A percentile compares a stretch with the other conserved stretches of the same genome.
Evolutionary conservation across 2,113 vertebrate species (phyloP).

Genomic region (Crotalus tigris): DNA sequence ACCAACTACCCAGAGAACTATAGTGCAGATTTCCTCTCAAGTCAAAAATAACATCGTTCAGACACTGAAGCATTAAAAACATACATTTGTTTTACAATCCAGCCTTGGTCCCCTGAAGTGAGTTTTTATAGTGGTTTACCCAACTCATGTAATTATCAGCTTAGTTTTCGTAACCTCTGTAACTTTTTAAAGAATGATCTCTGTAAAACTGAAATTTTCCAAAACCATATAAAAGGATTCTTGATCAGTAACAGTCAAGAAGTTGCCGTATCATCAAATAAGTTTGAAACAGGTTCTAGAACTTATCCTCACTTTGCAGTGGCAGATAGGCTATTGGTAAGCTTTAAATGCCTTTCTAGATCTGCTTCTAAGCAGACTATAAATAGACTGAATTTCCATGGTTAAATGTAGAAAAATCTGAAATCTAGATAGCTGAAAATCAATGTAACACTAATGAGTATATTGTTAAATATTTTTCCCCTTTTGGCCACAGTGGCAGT

Average conservation of each 20-base stretch:
- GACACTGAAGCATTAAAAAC: not conserved
- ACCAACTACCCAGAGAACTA: not conserved
- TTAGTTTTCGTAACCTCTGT: not conserved
- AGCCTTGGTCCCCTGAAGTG: not conserved
- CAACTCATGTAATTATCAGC: not conserved
- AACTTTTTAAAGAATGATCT: not conserved
- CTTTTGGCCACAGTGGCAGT: not conserved
- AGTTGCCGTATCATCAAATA: not conserved
- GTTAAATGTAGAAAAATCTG: not conserved
- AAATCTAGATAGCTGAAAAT: not conserved
- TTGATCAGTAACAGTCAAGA: not conserved
- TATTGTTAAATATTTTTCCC: rapidly evolving
- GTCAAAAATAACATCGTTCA: not conserved
- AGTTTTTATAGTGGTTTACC: not conserved
- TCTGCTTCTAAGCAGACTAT: not conserved
- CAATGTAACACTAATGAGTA: not conserved
- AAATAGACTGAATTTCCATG: not conserved
- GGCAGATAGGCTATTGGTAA: not conserved
- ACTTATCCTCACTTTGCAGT: not conserved
- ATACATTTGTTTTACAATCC: not conserved
- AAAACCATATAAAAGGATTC: not conserved
- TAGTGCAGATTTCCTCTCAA: not conserved
- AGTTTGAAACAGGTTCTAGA: not conserved
- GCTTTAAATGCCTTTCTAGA: not conserved
- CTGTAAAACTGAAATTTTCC: not conserved